A percentile compares a stretch with the other conserved stretches of the same genome.
These are phyloP conservation scores for Lithobates pipiens DNA, from an alignment of 2,797 vertebrate genomes.

Conservation along the genomic window DNA sequence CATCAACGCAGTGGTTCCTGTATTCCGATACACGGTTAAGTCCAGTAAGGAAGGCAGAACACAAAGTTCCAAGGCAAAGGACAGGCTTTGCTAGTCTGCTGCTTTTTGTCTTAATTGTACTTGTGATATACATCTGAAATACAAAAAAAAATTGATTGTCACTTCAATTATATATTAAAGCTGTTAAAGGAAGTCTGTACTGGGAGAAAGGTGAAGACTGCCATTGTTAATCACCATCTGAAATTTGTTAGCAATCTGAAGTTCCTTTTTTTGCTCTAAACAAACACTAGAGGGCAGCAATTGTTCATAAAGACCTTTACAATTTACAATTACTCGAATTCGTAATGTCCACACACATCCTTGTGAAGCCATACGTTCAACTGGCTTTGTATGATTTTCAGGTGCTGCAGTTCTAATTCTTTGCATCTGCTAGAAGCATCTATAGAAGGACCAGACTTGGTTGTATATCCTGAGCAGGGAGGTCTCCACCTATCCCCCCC, in stretches of 20 bases:
- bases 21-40: constrained; percentile 97
- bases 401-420: too few relatives aligned
- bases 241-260: not conserved
- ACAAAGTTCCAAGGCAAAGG: constrained; percentile 92
- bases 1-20: constrained; percentile 95
- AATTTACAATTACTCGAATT: not conserved
- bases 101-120: constrained; percentile 97
- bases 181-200: not conserved
- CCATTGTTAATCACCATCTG: not conserved
- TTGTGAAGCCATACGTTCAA: too few relatives aligned
- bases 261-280: not conserved
- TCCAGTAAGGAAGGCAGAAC: constrained; percentile 92
- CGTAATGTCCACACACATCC: not conserved
- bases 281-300: constrained; percentile 42
- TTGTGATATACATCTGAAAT: constrained; percentile 97
- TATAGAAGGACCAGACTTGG: too few relatives aligned
- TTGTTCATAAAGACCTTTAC: not conserved
- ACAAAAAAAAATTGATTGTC: constrained; percentile 18
- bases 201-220: not conserved
- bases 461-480: too few relatives aligned
- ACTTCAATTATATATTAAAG: not conserved
- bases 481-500: too few relatives aligned
- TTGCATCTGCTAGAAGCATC: too few relatives aligned
- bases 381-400: too few relatives aligned
- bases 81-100: constrained; percentile 96